A percentile compares a stretch with the other conserved stretches of the same genome.
These are phyloP conservation scores for Podarcis siculus DNA, from an alignment of 2,797 vertebrate species.

Conservation along the genomic window DNA sequence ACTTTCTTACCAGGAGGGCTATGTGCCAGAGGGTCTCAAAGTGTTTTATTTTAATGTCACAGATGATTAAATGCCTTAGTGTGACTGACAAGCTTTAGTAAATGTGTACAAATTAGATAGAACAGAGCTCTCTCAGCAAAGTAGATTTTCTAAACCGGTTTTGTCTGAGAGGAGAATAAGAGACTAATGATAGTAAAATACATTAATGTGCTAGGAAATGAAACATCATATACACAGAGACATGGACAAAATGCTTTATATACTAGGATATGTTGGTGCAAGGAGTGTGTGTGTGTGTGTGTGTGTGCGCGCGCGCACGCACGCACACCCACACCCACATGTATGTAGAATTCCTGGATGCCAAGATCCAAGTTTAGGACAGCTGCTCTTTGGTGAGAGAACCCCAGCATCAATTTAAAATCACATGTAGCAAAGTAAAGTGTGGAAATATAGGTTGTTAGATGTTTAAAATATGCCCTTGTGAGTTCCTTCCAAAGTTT, in stretches of 20 bases:
- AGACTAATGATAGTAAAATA: constrained; percentile 3
- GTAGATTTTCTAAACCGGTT: constrained; percentile 8
- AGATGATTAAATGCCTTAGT: constrained; percentile 73
- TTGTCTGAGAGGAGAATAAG: constrained; percentile 22
- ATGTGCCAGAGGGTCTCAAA: constrained; percentile 68
- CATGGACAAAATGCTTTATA: neutral
- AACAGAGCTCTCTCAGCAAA: constrained; percentile 6
- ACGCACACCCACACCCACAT: too few species aligned
- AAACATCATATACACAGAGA: neutral
- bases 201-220: constrained; percentile 6
- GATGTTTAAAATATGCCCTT: too few species aligned
- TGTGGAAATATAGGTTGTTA: too few species aligned
- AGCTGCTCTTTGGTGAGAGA: too few species aligned
- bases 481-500: too few species aligned
- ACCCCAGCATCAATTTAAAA: too few species aligned
- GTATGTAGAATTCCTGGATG: too few species aligned
- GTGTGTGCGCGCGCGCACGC: accelerated
- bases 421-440: too few species aligned
- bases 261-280: too few species aligned
- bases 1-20: constrained; percentile 58
- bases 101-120: constrained; percentile 48
- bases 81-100: constrained; percentile 74
- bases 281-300: too few species aligned
- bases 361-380: too few species aligned
- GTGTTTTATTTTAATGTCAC: constrained; percentile 75